These are phyloP conservation scores for Scortum barcoo DNA, from an alignment of 2,113 vertebrate species.

Conservation along the genomic window DNA sequence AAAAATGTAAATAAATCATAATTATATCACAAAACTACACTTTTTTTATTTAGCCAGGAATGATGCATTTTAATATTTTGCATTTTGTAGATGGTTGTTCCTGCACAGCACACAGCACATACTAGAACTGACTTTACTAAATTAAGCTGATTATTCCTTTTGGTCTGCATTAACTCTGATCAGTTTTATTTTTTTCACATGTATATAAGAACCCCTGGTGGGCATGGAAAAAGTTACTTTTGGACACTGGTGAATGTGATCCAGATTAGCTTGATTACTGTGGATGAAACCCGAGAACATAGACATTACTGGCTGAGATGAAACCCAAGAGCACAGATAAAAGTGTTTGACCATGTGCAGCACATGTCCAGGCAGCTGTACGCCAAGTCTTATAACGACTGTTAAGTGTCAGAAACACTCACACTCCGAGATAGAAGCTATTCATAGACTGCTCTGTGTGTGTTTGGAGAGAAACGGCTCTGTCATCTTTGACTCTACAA, in stretches of 20 bases:
- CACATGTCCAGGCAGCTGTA: constrained; percentile 51
- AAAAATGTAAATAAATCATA: background rate
- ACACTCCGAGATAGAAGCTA: constrained; percentile 24
- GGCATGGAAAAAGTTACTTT: constrained; percentile 19
- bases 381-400: constrained; percentile 15
- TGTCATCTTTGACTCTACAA: background rate
- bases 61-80: background rate
- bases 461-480: background rate
- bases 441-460: constrained; percentile 32
- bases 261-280: constrained; percentile 2
- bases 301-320: constrained; percentile 29
- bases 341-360: constrained; percentile 40
- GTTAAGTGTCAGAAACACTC: constrained; percentile 60
- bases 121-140: background rate
- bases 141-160: background rate
- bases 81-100: background rate
- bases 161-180: background rate
- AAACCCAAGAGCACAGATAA: constrained; percentile 49
- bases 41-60: background rate
- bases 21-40: background rate
- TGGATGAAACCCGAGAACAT: constrained; percentile 41
- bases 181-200: background rate
- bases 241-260: constrained; percentile 34
- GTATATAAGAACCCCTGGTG: background rate
- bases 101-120: no score